These are phyloP conservation scores for Sisyra nigra DNA, from an alignment of 2,888 invertebrate species.

Conservation along the genomic window DNA sequence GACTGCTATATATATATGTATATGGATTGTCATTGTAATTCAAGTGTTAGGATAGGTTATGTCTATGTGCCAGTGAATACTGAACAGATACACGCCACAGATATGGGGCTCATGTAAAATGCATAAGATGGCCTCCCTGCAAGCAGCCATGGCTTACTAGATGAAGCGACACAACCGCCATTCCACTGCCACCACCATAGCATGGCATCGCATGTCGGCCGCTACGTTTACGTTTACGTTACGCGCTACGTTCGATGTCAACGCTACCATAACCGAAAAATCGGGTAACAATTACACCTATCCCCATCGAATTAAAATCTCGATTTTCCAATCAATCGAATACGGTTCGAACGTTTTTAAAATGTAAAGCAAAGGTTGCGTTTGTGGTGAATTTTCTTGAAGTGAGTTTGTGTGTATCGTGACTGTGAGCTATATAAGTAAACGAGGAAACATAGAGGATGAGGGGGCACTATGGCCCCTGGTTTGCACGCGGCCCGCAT, in stretches of 20 bases:
- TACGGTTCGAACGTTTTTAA: not conserved
- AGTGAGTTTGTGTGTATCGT: not conserved
- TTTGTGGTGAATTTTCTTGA: not conserved
- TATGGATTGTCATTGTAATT: slow-evolving; percentile 9
- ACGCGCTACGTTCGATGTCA: not conserved
- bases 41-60: slow-evolving; percentile 28
- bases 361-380: not conserved
- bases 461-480: slow-evolving; percentile 6
- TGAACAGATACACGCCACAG: slow-evolving; percentile 10
- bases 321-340: not conserved
- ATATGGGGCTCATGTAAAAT: slow-evolving; percentile 41
- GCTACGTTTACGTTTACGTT: slow-evolving; percentile 1
- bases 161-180: slow-evolving; percentile 15
- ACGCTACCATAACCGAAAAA: too few relatives aligned
- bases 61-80: slow-evolving; percentile 21
- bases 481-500: slow-evolving; percentile 9
- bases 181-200: slow-evolving; percentile 6
- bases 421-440: too few relatives aligned
- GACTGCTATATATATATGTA: not conserved
- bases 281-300: not conserved
- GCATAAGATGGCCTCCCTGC: slow-evolving; percentile 35
- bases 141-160: slow-evolving; percentile 30
- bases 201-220: too few relatives aligned
- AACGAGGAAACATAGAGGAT: too few relatives aligned
- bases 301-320: not conserved